Base-by-base conservation (phyloP, 1,140 invertebrate species). In the Triops cancriformis region DNA sequence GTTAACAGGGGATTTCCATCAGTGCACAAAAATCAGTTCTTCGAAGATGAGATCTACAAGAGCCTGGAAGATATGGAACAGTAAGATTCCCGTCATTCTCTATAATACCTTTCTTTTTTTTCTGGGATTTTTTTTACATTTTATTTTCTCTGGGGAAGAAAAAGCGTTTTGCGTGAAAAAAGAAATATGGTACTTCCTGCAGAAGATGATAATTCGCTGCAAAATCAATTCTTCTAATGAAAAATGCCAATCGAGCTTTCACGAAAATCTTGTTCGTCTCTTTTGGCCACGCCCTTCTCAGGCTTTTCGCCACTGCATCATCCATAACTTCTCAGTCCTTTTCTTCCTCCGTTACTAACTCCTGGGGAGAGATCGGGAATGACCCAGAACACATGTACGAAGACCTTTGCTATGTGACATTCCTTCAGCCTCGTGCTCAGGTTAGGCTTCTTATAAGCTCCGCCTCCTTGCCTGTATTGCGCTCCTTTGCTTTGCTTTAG, bases 321-420 rank as follows among this genome's bases (percentile, higher is more conserved):
- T 14, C 51, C 18, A 64, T 64, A 64, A 64, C 51, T 64, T 14
- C 2, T 37, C 31, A 37, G 31, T 37, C 51, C 14, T 64, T 23
- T 64, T 23, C 23, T 64, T 18, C 51, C 23, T 64, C 6, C 51
- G 51, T n/a, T 64, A 64, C 51, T 43, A 76, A 43, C 14, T 76
- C 11, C 12, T n/a, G 14, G 18, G 74, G 37, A 31, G 74, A 45
- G 26, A 42, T 26, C 72, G 88, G 88, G 80, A 90, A 91, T 81
- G 87, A 89, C 76, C 92, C 94, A 80, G 91, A 94, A 83, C 91
- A 93, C 84, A 91, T 94, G 82, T 95, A 95, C 84, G 93, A 94
- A 86, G 92, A 94, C 85, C 88, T 95, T 75, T 94, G 93, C 87
- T 94, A 93, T 84, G 91, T 94, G 80, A 93, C 91, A 80, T 91